Evolutionary conservation across 2,797 vertebrate genomes (phyloP), one percentile per base, ranked within the genome.

Genomic region (Paratrypauchen microcephalus): DNA sequence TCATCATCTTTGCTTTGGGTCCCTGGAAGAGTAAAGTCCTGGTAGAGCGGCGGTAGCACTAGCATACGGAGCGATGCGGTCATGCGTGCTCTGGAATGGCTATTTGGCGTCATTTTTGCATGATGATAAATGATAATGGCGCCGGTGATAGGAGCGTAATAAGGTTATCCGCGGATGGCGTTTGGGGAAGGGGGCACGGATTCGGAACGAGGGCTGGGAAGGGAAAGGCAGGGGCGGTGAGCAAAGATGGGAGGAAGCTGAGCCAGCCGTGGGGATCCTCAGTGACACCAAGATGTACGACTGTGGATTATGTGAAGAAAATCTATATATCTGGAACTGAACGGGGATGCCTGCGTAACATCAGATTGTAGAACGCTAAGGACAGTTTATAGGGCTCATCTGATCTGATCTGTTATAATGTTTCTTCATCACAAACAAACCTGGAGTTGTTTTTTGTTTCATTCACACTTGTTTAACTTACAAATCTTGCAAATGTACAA

Each of bases 1-100:
- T 69, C 59, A 66, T 74, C 69, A 71, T 66, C 56, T 62, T 28
- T 63, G 54, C 54, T 32, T 59, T 60, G 67, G 65, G 65, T 56
- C 24, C 64, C 59, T 68, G 13, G 50, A 54, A 45, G 45, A 32
- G 26, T 21, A 41, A 30, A 36, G 23, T 70, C 61, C 26, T 23
- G 18, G 32, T 54, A 11, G 32, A 65, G 59, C 26, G 48, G 36
- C 15, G 8, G 45, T 6, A 62, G 59, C 30, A 3, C 21, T 6
- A 8, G 4, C 21, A 59, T 57, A 47, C 3, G 28, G 8, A 18
- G 8, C 18, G 26, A 32, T 30, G 36, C 54, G 32, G 61, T 21
- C n/a, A 65, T 57, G 52, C 62, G 56, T 65, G 55, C 47, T 6
- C 39, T 5, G 55, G 18, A 30, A 47, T 23, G 6, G 47, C 47